Base-by-base conservation (phyloP, 2,797 vertebrate genomes). In the Lepidocolaptes lacrymiger region DNA sequence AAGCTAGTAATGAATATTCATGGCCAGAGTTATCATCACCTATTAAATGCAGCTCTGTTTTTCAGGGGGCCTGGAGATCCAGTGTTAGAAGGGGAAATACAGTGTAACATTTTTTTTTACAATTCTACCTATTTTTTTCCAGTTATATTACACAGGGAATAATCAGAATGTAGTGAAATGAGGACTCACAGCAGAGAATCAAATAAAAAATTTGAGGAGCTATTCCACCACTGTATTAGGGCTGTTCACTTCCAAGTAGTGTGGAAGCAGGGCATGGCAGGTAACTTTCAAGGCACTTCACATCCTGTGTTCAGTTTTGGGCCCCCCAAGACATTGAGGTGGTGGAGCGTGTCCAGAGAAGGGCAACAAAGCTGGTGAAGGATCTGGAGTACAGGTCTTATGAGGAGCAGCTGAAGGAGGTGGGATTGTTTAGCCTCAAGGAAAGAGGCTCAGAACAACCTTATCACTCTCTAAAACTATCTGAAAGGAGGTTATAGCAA, bases 1-100 rank as follows among this genome's bases (percentile, higher is more conserved):
- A 91, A 85, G 78, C 72, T 87, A 92, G 30, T 72, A 49, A 80
- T 96, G 86, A 93, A 92, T 94, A 97, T 96, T 94, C 89, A 96
- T 80, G 37, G n/a, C 12, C 16, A 55, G 34, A 68, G 18, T 39
- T 82, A 43, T 62, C 24, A 61, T 64, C 49, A 64, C 74, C 61
- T 93, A 44, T 82, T 93, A 89, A 84, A 89, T 64, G 82, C 46
- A 82, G 30, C 17, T 59, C 32, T 80, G 30, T 49, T 68, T 12
- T 68, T 63, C 51, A 81, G 41, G 21, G 76, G 78, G 32, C 48
- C 54, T 76, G 64, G 37, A 71, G 26, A 69, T 15, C 5, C 32
- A n/a, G 21, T 48, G 20, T 48, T 76, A 9, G 52, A 74, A 63
- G 8, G 10, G 49, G 8, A 75, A 61, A 43, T 17, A 44, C 7